A percentile compares a stretch with the other conserved stretches of the same genome.
Conservation (phyloP, 2,888 invertebrate species). For the Machimus rusticus region DNA sequence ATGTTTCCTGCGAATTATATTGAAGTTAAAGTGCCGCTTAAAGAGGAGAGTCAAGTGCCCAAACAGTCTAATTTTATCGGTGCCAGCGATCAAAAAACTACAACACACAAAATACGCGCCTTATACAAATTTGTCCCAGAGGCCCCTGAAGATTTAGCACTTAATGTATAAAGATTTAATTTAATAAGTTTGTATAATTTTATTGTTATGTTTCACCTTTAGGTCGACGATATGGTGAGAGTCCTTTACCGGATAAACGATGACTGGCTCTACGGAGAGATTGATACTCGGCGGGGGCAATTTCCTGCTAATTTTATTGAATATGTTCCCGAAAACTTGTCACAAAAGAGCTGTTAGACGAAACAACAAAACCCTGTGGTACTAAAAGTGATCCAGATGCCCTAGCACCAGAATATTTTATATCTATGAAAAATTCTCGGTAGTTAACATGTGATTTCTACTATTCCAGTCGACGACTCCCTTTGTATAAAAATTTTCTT, state of each 20-base stretch:
- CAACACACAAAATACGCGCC: slow-evolving; percentile 66
- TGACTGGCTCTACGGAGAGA: slow-evolving; percentile 82
- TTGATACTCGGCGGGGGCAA: slow-evolving; percentile 73
- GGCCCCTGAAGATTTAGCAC: slow-evolving; percentile 66
- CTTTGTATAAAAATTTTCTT: slow-evolving; percentile 10
- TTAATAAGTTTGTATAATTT: neutral
- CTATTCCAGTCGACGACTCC: slow-evolving; percentile 1
- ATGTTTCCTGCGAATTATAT: slow-evolving; percentile 85
- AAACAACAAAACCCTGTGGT: neutral
- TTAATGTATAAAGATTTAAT: slow-evolving; percentile 62
- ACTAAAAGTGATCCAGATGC: neutral
- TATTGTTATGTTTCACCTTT: slow-evolving; percentile 24
- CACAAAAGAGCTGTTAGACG: neutral
- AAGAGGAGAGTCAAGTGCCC: slow-evolving; percentile 54
- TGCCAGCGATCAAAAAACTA: neutral
- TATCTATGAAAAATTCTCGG: neutral
- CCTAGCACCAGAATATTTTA: neutral
- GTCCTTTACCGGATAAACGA: slow-evolving; percentile 74
- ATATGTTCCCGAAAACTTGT: slow-evolving; percentile 63
- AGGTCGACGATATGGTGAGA: slow-evolving; percentile 71
- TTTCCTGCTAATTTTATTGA: slow-evolving; percentile 82
- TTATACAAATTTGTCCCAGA: slow-evolving; percentile 76
- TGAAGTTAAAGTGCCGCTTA: slow-evolving; percentile 75
- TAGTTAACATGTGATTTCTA: slow-evolving; percentile 15
- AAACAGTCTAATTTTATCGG: neutral